phyloP scores from a whole-genome alignment of 2,797 vertebrate species.

The Coregonus suidteri region DNA sequence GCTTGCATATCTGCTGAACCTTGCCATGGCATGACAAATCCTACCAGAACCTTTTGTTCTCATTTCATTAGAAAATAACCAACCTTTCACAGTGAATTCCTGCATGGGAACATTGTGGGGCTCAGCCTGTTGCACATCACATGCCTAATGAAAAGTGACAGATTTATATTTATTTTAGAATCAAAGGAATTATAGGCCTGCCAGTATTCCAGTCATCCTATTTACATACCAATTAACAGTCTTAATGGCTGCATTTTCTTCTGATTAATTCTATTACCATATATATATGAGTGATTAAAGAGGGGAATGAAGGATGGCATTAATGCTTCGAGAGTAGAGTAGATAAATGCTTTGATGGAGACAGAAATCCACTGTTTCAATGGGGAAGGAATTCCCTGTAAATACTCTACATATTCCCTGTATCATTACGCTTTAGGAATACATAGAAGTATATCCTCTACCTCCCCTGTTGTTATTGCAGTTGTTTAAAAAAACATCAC shows the following conservation, averaged over 20 bases:
- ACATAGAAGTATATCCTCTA: too few species aligned
- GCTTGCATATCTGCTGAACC: constrained; percentile 27
- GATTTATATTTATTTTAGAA: constrained; percentile 53
- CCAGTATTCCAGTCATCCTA: constrained; percentile 36
- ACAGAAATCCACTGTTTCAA: background rate
- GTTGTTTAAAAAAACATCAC: too few species aligned
- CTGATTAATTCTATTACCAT: constrained; percentile 52
- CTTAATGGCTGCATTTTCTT: constrained; percentile 52
- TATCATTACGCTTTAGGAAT: background rate
- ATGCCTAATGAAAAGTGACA: constrained; percentile 58
- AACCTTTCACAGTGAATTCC: constrained; percentile 43
- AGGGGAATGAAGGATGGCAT: constrained; percentile 19
- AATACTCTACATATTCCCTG: background rate
- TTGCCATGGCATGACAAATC: constrained; percentile 34
- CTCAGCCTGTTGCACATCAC: background rate
- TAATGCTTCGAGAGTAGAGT: background rate
- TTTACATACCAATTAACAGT: constrained; percentile 60
- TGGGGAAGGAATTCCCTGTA: background rate
- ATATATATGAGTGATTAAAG: constrained; percentile 29
- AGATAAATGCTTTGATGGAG: background rate
- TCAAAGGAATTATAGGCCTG: constrained; percentile 44
- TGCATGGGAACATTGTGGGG: background rate
- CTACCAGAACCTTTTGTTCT: constrained; percentile 31
- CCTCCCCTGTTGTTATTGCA: too few species aligned
- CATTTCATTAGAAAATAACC: constrained; percentile 47